Base-by-base conservation (phyloP, 2,888 invertebrate species). In the Stictocephala bisonia region DNA sequence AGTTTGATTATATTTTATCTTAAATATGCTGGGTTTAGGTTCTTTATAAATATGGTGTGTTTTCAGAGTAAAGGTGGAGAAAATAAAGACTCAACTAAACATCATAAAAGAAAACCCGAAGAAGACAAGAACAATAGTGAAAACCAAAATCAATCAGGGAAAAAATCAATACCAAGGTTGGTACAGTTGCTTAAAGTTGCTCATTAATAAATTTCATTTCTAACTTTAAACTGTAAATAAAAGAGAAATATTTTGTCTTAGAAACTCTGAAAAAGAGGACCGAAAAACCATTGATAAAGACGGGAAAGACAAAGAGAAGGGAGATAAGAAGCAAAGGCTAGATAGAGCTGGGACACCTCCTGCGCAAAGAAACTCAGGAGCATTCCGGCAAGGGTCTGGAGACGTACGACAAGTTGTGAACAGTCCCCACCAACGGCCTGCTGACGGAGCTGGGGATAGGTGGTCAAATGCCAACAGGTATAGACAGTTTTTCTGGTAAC, bases 231-330 rank as follows among this genome's bases (percentile, higher is more conserved):
- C 11, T 7, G 11, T 9, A 35, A 7, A 35, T 9, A 11, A 9
- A 35, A 35, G 35, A 35, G 35, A 35, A 35, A 11, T 35, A 35
- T 35, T n/a, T n/a, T n/a, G n/a, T n/a, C n/a, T 7, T 11, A 70
- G 73, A 50, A 77, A 78, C 22, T 73, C 77, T 9, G 77, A 79
- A 58, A 74, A 78, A 66, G 77, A 78, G 66, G 77, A 79, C 51
- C 78, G 74, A 74, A 78, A 79, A 35, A 74, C 77, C 29, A 75
- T 71, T 22, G 79, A 79, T 41, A 84, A 85, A 24, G 79, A 81
- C 6, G 79, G 82, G 44, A 78, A 78, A 44, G 83, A 84, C 48
- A 84, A 84, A 64, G 75, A 79, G 35, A 84, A 68, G 75, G 79
- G 31, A 83, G 83, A 77, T 82, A 13, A 67, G 76, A 40, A 75